phyloP scores from a whole-genome alignment of 2,113 vertebrate species.

The Pachypanchax playfairii region DNA sequence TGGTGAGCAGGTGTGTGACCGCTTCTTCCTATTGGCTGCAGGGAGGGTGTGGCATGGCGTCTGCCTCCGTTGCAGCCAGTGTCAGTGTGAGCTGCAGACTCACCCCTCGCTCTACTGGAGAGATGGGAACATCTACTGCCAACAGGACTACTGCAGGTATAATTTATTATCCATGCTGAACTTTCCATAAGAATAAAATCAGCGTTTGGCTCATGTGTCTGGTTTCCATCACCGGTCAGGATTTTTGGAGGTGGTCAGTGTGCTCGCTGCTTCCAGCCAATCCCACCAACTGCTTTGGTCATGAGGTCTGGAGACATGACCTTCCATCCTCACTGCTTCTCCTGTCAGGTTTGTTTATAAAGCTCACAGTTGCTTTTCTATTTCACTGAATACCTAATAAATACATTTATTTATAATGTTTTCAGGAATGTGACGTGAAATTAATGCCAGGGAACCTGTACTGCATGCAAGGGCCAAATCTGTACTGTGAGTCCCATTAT shows the following conservation, averaged over 20 bases:
- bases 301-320: constrained; percentile 75
- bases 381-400: background rate
- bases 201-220: too few species aligned
- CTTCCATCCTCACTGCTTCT: constrained; percentile 79
- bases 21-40: constrained; percentile 72
- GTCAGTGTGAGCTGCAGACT: constrained; percentile 69
- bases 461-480: constrained; percentile 62
- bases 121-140: constrained; percentile 76
- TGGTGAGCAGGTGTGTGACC: constrained; percentile 67
- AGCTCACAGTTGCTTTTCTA: background rate
- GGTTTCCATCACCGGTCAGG: constrained; percentile 42
- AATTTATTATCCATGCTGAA: too few species aligned
- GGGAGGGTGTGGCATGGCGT: constrained; percentile 69
- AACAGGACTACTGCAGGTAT: constrained; percentile 78
- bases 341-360: constrained; percentile 65
- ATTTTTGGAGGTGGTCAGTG: constrained; percentile 71
- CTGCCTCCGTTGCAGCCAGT: constrained; percentile 77
- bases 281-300: constrained; percentile 74
- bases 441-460: constrained; percentile 73
- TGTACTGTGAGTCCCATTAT: constrained; percentile 73
- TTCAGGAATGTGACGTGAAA: constrained; percentile 71
- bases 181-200: too few species aligned
- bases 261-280: constrained; percentile 77
- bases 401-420: background rate
- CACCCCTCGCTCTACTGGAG: constrained; percentile 74